A percentile compares a stretch with the other conserved stretches of the same genome.
These are phyloP conservation scores for Drosophila persimilis DNA, from an alignment of 1,140 invertebrate species.

Conservation along the genomic window DNA sequence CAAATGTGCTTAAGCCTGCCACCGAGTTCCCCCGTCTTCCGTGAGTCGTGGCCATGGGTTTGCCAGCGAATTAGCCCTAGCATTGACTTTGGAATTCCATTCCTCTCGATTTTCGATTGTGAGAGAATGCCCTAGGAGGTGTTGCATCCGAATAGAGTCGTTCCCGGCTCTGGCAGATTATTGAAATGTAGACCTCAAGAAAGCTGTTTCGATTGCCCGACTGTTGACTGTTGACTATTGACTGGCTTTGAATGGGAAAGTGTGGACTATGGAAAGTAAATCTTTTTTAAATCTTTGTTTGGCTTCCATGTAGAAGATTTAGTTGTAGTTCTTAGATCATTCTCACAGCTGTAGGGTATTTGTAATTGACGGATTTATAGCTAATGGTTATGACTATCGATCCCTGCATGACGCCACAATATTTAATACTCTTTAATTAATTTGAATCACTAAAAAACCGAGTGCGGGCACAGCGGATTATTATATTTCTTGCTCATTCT, in stretches of 20 bases:
- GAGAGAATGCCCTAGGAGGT: slow-evolving; percentile 54
- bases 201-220: slow-evolving; percentile 2
- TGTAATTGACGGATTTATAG: too few relatives aligned
- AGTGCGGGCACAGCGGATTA: too few relatives aligned
- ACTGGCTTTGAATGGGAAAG: not conserved
- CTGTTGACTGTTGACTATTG: slow-evolving; percentile 1
- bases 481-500: too few relatives aligned
- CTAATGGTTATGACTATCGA: too few relatives aligned
- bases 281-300: too few relatives aligned
- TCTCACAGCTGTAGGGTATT: too few relatives aligned
- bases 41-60: slow-evolving; percentile 23
- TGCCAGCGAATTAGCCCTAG: slow-evolving; percentile 34
- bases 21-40: slow-evolving; percentile 15
- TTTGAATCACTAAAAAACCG: too few relatives aligned
- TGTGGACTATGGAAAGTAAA: not conserved
- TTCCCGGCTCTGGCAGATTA: slow-evolving; percentile 6
- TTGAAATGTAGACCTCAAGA: slow-evolving; percentile 12
- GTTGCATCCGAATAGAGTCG: slow-evolving; percentile 34
- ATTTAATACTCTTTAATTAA: too few relatives aligned
- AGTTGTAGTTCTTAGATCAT: too few relatives aligned
- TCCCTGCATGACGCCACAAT: too few relatives aligned
- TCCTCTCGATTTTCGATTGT: slow-evolving; percentile 31
- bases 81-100: slow-evolving; percentile 59
- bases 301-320: too few relatives aligned
- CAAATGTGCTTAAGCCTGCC: slow-evolving; percentile 55